Percentiles rank a stretch among this genome's conserved stretches.
These are phyloP conservation scores for Spisula solida DNA, from an alignment of 2,888 invertebrate genomes.

Conservation along the genomic window DNA sequence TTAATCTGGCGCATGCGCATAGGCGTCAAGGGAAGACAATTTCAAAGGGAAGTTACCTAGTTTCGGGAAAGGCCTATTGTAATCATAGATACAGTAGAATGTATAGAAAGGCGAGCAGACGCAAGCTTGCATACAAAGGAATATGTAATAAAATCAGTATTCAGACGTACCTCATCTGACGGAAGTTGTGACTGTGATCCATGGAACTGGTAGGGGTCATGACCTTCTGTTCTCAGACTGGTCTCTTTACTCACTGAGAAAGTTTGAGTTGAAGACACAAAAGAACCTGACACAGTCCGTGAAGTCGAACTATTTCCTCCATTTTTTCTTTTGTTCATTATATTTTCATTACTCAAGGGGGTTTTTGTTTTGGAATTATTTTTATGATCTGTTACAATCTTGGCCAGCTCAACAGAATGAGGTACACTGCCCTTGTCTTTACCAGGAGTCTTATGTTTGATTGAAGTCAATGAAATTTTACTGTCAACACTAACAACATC, in stretches of 20 bases:
- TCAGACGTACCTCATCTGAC: slow-evolving; percentile 47
- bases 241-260: slow-evolving; percentile 33
- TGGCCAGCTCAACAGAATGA: neutral
- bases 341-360: neutral
- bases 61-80: no score
- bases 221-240: slow-evolving; percentile 4
- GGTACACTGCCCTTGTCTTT: neutral
- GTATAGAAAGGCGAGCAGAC: no score
- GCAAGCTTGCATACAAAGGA: no score
- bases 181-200: slow-evolving; percentile 60
- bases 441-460: neutral
- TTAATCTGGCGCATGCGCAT: no score
- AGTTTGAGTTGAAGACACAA: slow-evolving; percentile 61
- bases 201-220: slow-evolving; percentile 60
- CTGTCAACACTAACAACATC: neutral
- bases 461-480: neutral
- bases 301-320: slow-evolving; percentile 24
- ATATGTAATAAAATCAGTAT: no score
- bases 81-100: no score
- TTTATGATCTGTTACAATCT: neutral
- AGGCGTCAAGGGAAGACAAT: no score
- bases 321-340: neutral
- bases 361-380: neutral
- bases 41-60: no score
- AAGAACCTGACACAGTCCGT: slow-evolving; percentile 53